Evolutionary conservation across 2,113 vertebrate species (phyloP).

Genomic region (Hydrochoerus hydrochaeris): DNA sequence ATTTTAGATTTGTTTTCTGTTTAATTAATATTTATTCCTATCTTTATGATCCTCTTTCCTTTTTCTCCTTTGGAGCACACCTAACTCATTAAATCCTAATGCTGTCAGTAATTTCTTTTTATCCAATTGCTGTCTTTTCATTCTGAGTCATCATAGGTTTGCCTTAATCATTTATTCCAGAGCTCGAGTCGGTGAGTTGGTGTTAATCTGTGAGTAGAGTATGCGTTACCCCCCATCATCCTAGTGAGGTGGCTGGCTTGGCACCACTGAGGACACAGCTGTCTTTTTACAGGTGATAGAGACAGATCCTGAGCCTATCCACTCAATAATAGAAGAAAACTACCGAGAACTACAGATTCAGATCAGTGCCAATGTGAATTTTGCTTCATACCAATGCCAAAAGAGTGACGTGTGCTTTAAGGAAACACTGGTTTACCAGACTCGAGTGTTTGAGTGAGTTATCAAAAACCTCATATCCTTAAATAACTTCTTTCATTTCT

Average conservation of each 20-base stretch:
- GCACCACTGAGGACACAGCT: neutral
- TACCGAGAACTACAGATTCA: slow-evolving; percentile 86
- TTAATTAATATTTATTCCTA: neutral
- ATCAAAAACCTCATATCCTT: neutral
- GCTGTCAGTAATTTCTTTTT: neutral
- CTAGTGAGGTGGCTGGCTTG: neutral
- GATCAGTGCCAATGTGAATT: slow-evolving; percentile 88
- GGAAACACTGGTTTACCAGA: slow-evolving; percentile 92
- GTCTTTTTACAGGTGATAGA: slow-evolving; percentile 86
- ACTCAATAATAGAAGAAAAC: slow-evolving; percentile 86
- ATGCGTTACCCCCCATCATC: neutral
- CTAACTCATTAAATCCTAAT: neutral
- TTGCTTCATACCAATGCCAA: slow-evolving; percentile 84
- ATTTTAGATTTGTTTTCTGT: slow-evolving; percentile 12
- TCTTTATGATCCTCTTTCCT: neutral
- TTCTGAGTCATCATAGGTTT: neutral
- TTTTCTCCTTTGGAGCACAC: neutral
- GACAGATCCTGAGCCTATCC: slow-evolving; percentile 88
- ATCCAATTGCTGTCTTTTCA: neutral
- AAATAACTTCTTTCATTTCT: neutral
- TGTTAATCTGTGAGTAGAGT: neutral
- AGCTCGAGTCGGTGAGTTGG: neutral
- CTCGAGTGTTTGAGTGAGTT: slow-evolving; percentile 89
- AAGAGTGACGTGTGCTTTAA: slow-evolving; percentile 83
- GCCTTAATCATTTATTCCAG: neutral